Conservation (phyloP, 64 coral and sea anemone genomes). For the Dendrophyllia cribrosa region DNA sequence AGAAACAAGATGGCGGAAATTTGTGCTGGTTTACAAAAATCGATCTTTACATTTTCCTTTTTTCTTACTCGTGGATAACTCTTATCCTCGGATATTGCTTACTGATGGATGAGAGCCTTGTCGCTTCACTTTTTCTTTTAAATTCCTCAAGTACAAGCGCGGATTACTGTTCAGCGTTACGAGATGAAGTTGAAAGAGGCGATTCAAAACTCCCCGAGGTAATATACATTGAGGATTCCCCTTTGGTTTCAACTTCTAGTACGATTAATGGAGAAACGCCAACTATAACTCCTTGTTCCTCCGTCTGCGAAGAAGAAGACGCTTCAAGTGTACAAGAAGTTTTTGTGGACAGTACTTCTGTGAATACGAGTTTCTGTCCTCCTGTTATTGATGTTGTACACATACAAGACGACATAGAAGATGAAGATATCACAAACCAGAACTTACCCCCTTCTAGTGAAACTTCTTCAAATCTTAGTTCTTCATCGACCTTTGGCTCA, state of each 20-base stretch:
- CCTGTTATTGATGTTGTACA: background rate
- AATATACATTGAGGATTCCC: constrained; percentile 25
- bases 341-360: background rate
- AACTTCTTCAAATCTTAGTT: background rate
- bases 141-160: background rate
- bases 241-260: background rate
- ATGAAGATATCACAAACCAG: background rate
- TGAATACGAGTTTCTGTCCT: background rate
- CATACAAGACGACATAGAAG: background rate
- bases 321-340: background rate
- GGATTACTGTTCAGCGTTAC: background rate
- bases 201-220: constrained; percentile 16
- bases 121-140: background rate
- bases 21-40: background rate
- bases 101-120: background rate
- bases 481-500: background rate
- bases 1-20: background rate
- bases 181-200: background rate
- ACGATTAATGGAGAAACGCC: constrained; percentile 24
- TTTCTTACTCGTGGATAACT: background rate
- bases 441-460: background rate
- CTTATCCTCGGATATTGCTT: background rate
- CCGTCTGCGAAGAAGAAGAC: constrained; percentile 27
- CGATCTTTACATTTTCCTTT: background rate
- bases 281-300: constrained; percentile 31